Percentiles rank a stretch among this genome's conserved stretches.
phyloP scores from a whole-genome alignment of 2,797 vertebrate genomes.

The Gymnopithys bicolor region DNA sequence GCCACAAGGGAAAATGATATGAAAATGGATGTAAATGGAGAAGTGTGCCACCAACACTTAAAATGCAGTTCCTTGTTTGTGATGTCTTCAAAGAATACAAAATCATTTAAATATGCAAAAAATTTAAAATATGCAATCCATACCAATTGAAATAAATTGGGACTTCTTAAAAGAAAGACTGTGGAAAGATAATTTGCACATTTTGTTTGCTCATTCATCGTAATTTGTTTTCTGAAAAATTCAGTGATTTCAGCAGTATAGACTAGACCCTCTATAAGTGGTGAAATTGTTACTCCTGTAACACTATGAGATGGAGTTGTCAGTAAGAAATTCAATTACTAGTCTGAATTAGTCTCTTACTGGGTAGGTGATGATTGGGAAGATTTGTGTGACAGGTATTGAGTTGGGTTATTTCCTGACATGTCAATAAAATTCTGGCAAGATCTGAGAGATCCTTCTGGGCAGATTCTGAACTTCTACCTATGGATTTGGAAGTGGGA shows the following conservation, averaged over 20 bases:
- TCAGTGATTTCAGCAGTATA: not conserved
- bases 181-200: not conserved
- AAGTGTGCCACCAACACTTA: not conserved
- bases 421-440: not conserved
- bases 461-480: not conserved
- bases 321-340: not conserved
- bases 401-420: not conserved
- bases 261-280: not conserved
- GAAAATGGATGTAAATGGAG: not conserved
- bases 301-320: not conserved
- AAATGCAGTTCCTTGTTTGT: slow-evolving; percentile 8
- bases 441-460: not conserved
- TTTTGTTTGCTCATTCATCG: not conserved
- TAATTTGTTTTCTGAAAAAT: not conserved
- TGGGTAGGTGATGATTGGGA: not conserved
- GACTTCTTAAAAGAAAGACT: not conserved
- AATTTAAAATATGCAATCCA: not conserved
- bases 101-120: not conserved
- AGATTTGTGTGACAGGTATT: fast-evolving
- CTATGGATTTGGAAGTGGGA: not conserved
- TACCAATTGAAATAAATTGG: not conserved
- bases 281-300: not conserved
- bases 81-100: not conserved
- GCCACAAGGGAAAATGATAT: not conserved
- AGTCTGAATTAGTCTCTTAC: not conserved